Percentiles rank a stretch among this genome's conserved stretches.
These are phyloP conservation scores for Brachystomella parvula DNA, from an alignment of 1,140 invertebrate genomes.

Conservation along the genomic window DNA sequence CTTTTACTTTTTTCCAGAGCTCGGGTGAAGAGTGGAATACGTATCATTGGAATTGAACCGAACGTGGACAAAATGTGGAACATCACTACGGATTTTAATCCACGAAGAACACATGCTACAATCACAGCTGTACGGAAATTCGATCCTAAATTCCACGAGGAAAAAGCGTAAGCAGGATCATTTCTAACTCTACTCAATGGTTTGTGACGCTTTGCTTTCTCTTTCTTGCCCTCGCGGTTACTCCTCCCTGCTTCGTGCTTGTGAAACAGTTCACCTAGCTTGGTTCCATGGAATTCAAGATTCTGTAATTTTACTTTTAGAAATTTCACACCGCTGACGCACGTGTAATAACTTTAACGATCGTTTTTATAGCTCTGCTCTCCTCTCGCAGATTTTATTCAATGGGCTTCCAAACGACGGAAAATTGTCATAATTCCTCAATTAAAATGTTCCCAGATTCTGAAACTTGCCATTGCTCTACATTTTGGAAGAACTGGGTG, in stretches of 20 bases:
- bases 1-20: slow-evolving; percentile 60
- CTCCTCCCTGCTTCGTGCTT: background rate
- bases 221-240: background rate
- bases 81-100: slow-evolving; percentile 70
- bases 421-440: too few relatives aligned
- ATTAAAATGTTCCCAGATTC: too few relatives aligned
- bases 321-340: background rate
- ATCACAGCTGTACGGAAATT: slow-evolving; percentile 66
- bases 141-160: slow-evolving; percentile 34
- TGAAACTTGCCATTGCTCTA: too few relatives aligned
- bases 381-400: too few relatives aligned
- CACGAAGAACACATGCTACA: slow-evolving; percentile 71
- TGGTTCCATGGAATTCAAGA: too few relatives aligned
- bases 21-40: slow-evolving; percentile 72
- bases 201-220: too few relatives aligned
- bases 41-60: slow-evolving; percentile 69
- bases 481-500: too few relatives aligned
- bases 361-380: background rate
- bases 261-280: background rate
- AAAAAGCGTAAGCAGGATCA: slow-evolving; percentile 24
- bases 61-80: slow-evolving; percentile 69
- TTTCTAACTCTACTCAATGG: background rate
- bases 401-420: too few relatives aligned
- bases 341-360: background rate
- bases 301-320: background rate